A percentile compares a stretch with the other conserved stretches of the same genome.
These are phyloP conservation scores for Aplocera efformata DNA, from an alignment of 2,888 invertebrate species.

Conservation along the genomic window DNA sequence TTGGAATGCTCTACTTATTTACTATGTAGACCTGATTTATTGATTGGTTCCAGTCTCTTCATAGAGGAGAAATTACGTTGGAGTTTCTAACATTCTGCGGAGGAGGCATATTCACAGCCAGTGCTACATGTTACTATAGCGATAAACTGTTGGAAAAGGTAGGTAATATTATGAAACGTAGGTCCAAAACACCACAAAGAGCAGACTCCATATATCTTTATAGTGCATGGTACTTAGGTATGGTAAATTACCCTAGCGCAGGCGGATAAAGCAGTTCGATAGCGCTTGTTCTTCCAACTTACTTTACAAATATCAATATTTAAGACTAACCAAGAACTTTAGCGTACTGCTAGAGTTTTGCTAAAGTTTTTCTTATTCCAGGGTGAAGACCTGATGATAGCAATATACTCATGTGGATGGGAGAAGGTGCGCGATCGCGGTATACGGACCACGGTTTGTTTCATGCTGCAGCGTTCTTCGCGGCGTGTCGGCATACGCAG, in stretches of 20 bases:
- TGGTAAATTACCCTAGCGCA: neutral
- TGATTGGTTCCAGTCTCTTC: slow-evolving; percentile 23
- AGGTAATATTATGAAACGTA: slow-evolving; percentile 27
- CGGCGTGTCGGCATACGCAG: slow-evolving; percentile 31
- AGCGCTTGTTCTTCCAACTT: too few relatives aligned
- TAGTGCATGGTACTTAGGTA: too few relatives aligned
- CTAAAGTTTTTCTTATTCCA: slow-evolving; percentile 4
- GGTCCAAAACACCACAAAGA: too few relatives aligned
- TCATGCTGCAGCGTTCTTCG: slow-evolving; percentile 17
- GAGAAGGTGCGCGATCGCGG: slow-evolving; percentile 17
- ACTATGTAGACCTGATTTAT: neutral
- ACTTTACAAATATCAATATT: too few relatives aligned
- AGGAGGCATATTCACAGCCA: slow-evolving; percentile 25
- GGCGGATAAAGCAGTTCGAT: neutral
- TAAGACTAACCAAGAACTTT: too few relatives aligned
- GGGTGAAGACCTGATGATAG: slow-evolving; percentile 22
- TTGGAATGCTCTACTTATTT: neutral
- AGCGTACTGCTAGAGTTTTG: too few relatives aligned
- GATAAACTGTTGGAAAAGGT: slow-evolving; percentile 42
- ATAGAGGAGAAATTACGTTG: slow-evolving; percentile 32
- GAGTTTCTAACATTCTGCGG: slow-evolving; percentile 41
- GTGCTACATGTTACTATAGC: slow-evolving; percentile 35
- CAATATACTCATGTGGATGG: slow-evolving; percentile 29
- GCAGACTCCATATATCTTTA: too few relatives aligned
- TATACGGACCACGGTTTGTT: slow-evolving; percentile 10